Evolutionary conservation across 1,140 invertebrate species (phyloP).

Genomic region (Vanessa atalanta): DNA sequence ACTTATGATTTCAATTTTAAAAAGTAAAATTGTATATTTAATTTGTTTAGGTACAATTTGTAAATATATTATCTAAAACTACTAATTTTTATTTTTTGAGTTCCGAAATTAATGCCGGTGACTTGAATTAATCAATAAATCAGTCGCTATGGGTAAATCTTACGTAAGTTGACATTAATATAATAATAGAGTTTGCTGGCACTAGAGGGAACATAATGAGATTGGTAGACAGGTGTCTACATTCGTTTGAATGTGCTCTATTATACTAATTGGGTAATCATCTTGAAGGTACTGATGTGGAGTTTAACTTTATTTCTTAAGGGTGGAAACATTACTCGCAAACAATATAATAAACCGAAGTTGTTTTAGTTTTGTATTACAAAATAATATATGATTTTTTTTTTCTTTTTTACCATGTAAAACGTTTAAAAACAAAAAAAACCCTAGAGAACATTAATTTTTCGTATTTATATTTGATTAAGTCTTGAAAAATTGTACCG

Average conservation of each 20-base stretch:
- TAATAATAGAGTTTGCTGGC: slow-evolving; percentile 1
- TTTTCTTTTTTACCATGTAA: no score
- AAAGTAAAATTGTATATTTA: no score
- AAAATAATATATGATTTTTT: no score
- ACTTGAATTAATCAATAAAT: no score
- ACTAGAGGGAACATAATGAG: slow-evolving; percentile 36
- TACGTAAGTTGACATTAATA: no score
- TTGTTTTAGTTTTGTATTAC: no score
- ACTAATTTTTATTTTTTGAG: no score
- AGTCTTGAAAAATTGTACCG: background rate
- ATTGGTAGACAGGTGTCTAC: slow-evolving; percentile 37
- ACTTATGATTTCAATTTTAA: no score
- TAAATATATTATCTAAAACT: no score
- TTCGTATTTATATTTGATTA: slow-evolving; percentile 2
- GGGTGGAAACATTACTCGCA: background rate
- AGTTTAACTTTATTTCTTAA: slow-evolving; percentile 9
- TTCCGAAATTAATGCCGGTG: no score
- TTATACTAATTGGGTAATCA: slow-evolving; percentile 40
- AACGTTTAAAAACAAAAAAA: background rate
- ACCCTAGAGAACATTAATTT: background rate
- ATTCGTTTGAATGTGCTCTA: slow-evolving; percentile 32
- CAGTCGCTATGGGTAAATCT: no score
- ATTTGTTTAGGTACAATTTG: no score
- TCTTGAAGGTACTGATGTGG: slow-evolving; percentile 24
- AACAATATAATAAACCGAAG: background rate